A percentile compares a stretch with the other conserved stretches of the same genome.
Conservation (phyloP, 1,140 invertebrate species). For the Megalonaias nervosa region DNA sequence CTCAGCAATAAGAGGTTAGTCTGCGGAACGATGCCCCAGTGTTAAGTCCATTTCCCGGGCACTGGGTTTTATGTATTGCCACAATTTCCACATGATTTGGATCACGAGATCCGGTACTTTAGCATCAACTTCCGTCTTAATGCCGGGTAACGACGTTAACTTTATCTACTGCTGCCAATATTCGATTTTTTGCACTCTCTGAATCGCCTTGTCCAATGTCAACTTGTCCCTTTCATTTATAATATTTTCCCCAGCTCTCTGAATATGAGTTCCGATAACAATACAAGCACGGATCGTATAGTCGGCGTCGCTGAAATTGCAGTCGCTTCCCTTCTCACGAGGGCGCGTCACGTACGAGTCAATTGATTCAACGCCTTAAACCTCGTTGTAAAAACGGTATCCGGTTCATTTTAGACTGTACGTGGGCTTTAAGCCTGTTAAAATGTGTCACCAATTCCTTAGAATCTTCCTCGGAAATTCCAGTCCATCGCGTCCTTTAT, state of each 20-base stretch:
- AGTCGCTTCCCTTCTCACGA: not conserved
- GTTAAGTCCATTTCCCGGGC: not conserved
- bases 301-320: constrained; percentile 4
- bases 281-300: constrained; percentile 5
- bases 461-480: not conserved
- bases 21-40: not conserved
- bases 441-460: not conserved
- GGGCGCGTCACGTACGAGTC: constrained; percentile 4
- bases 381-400: constrained; percentile 9
- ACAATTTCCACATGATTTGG: not conserved
- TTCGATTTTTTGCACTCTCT: constrained; percentile 16
- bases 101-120: not conserved
- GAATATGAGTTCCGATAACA: not conserved
- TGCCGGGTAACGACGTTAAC: constrained; percentile 1
- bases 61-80: not conserved
- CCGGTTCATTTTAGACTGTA: constrained; percentile 7
- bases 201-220: constrained; percentile 13
- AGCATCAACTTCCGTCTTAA: not conserved
- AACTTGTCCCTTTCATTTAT: constrained; percentile 1
- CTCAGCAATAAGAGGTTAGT: not conserved
- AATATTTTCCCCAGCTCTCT: not conserved
- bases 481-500: constrained; percentile 6
- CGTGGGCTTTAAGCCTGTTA: not conserved
- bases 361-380: not conserved
- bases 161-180: constrained; percentile 8